Base-by-base conservation (phyloP, 2,888 invertebrate species). In the Macrosiphum euphorbiae region DNA sequence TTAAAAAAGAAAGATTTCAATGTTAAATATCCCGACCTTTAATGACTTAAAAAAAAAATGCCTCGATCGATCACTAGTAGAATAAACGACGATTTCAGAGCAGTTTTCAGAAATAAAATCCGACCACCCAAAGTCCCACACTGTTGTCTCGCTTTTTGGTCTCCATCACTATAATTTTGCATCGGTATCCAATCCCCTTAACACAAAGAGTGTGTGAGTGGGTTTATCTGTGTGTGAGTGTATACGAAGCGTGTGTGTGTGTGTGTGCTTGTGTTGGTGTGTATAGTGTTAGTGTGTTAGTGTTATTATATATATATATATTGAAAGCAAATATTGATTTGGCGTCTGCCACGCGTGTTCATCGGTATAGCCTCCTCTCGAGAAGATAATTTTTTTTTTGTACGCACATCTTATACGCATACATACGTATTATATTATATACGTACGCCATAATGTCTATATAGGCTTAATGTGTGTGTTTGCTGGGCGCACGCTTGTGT, bases 251-350 rank as follows among this genome's bases (percentile, higher is more conserved):
- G 20, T 1, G 88, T 24, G 50, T 24, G 88, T 52, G 88, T 88
- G 16, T 78, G 16, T 35, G 28, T 78, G 47, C 44, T 44, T 7
- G 44, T 44, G 44, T 44, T 47, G 2, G 47, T 47, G 47, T 11
- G 47, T 47, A 47, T 47, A 44, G 47, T 47, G 47, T 47, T 47
- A 44, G 44, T 44, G 44, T 44, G 44, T 44, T 44, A 8, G 50
- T 50, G 50, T 50, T 50, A 50, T 13, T 50, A 50, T 50, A 50
- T 16, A 52, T 16, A 16, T 52, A 26, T 41, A 26, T 41, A 41
- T 86, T 26, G 11, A 58, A 58, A 88, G 58, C 88, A 88, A 88
- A 88, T 88, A 88, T 88, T 88, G 88, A 88, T 88, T 88, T 88
- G 55, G 88, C 55, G 88, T 88, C 85, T 85, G 44, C 88, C 47